Evolutionary conservation across 2,888 invertebrate genomes (phyloP).

Genomic region (Temnothorax unifasciatus): DNA sequence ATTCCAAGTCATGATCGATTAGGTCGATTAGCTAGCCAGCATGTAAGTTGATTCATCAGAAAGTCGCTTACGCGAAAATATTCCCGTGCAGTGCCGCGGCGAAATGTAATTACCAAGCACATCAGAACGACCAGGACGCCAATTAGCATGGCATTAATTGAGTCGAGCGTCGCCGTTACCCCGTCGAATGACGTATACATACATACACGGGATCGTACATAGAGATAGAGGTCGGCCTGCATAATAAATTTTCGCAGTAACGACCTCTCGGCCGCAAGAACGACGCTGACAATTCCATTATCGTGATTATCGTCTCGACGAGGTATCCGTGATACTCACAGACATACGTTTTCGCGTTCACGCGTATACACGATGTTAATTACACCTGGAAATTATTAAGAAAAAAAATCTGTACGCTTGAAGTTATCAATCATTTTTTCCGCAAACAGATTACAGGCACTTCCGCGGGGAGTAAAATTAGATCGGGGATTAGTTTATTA

Average conservation of each 20-base stretch:
- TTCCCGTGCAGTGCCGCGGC: conserved; percentile 27
- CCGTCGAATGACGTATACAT: conserved; percentile 65
- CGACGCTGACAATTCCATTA: conserved; percentile 73
- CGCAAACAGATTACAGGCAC: neutral
- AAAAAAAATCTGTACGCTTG: neutral
- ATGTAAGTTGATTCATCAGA: conserved; percentile 22
- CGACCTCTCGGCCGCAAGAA: conserved; percentile 72
- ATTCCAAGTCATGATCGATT: neutral
- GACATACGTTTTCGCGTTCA: neutral
- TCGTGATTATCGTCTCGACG: conserved; percentile 68
- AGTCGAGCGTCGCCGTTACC: conserved; percentile 66
- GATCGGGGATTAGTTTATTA: neutral
- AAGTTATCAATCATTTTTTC: conserved; percentile 4
- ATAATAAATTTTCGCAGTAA: conserved; percentile 75
- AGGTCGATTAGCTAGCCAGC: no score
- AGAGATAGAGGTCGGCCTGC: conserved; percentile 59
- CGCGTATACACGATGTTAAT: neutral
- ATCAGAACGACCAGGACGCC: conserved; percentile 65
- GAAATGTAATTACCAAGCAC: conserved; percentile 72
- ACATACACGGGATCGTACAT: conserved; percentile 46
- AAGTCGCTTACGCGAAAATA: conserved; percentile 61
- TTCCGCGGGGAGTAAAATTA: neutral
- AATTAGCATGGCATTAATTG: conserved; percentile 78
- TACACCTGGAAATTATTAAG: neutral
- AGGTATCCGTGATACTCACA: conserved; percentile 10